Percentiles rank a stretch among this genome's conserved stretches.
Conservation (phyloP, 1,140 invertebrate genomes). For the Varroa destructor region DNA sequence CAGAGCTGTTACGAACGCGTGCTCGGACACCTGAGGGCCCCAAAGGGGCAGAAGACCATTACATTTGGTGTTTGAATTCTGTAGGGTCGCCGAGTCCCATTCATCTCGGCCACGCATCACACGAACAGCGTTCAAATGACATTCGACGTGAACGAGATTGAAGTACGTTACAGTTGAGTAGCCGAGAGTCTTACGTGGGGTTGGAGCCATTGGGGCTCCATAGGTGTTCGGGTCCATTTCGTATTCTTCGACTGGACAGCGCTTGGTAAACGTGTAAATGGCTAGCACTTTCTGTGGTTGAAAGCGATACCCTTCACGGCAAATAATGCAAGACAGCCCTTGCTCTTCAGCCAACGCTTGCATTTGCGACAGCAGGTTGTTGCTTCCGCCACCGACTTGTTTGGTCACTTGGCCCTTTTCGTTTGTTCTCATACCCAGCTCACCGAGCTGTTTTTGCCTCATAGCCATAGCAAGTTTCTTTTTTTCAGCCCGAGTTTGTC, state of each 20-base stretch:
- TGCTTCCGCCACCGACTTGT: conserved; percentile 38
- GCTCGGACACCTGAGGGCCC: conserved; percentile 88
- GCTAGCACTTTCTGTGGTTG: conserved; percentile 80
- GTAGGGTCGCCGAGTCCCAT: conserved; percentile 91
- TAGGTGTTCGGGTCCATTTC: conserved; percentile 68
- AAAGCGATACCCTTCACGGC: conserved; percentile 90
- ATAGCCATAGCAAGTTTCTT: conserved; percentile 95
- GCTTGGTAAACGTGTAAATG: conserved; percentile 92
- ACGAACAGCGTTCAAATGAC: conserved; percentile 81
- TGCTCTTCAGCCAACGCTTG: conserved; percentile 88
- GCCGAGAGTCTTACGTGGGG: conserved; percentile 42
- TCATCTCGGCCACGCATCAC: conserved; percentile 63
- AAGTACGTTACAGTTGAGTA: conserved; percentile 85
- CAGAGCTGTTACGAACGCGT: conserved; percentile 80
- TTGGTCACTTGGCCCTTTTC: conserved; percentile 54
- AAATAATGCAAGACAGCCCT: conserved; percentile 92
- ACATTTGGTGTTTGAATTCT: conserved; percentile 93
- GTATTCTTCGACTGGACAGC: conserved; percentile 83
- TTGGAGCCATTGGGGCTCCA: conserved; percentile 37
- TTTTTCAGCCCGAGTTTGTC: conserved; percentile 82
- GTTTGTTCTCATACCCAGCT: conserved; percentile 86
- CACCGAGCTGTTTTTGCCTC: conserved; percentile 82
- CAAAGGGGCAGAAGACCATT: conserved; percentile 89
- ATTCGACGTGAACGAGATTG: conserved; percentile 94
- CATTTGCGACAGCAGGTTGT: conserved; percentile 65